These are phyloP conservation scores for Psittacula derbiana DNA, from an alignment of 2,797 vertebrate genomes.

Conservation along the genomic window DNA sequence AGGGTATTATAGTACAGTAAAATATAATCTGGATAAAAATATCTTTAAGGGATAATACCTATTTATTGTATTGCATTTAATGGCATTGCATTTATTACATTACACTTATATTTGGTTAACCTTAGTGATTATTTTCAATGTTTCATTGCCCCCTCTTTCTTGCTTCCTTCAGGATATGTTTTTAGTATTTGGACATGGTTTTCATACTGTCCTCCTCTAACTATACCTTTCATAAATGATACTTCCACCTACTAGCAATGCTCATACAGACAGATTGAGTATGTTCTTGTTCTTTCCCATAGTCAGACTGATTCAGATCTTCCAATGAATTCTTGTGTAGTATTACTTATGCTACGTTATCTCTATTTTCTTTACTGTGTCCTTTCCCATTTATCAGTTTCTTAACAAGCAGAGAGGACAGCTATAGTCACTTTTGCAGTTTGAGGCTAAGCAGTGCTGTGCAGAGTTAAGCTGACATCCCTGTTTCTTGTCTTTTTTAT, in stretches of 20 bases:
- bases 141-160: background rate
- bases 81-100: background rate
- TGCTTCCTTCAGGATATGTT: background rate
- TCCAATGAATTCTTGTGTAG: background rate
- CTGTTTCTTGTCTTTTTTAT: background rate
- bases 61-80: background rate
- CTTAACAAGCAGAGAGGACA: background rate
- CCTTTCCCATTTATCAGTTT: background rate
- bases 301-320: too few relatives aligned
- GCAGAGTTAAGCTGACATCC: background rate
- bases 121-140: background rate
- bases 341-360: background rate
- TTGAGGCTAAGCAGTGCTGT: too few relatives aligned
- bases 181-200: background rate
- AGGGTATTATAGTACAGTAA: background rate
- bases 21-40: background rate
- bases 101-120: background rate
- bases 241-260: background rate
- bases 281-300: background rate
- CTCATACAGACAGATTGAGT: background rate
- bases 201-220: background rate
- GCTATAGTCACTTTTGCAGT: fast-evolving
- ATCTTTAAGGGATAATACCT: background rate
- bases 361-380: background rate
- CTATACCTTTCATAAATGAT: background rate